These are phyloP conservation scores for Sylvia atricapilla DNA, from an alignment of 2,113 vertebrate species.

Conservation along the genomic window DNA sequence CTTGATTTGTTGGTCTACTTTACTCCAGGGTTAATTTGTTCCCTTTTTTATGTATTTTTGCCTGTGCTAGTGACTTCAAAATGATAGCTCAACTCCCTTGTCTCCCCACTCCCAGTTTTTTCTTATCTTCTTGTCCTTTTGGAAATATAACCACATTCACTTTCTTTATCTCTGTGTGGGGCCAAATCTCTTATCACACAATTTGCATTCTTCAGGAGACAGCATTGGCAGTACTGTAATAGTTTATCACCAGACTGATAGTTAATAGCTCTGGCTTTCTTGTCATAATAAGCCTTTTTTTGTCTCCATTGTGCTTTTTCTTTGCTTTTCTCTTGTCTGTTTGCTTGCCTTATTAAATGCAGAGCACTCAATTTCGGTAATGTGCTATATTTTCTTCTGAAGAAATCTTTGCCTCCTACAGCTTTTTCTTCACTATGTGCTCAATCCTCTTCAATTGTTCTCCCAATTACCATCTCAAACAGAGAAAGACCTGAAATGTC, in stretches of 20 bases:
- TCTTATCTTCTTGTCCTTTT: slow-evolving; percentile 15
- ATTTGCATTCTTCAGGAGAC: slow-evolving; percentile 39
- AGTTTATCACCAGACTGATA: slow-evolving; percentile 30
- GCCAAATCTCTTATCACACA: not conserved
- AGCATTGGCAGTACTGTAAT: not conserved
- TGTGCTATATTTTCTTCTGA: slow-evolving; percentile 39
- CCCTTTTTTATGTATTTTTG: not conserved
- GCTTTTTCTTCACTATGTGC: slow-evolving; percentile 37
- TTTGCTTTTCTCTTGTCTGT: slow-evolving; percentile 37
- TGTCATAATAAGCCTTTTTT: slow-evolving; percentile 28
- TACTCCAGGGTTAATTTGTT: not conserved
- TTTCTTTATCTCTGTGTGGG: slow-evolving; percentile 32
- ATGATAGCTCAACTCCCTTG: not conserved
- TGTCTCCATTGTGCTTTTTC: slow-evolving; percentile 5
- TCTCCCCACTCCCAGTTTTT: not conserved
- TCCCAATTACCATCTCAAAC: slow-evolving; percentile 45
- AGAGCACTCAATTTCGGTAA: slow-evolving; percentile 14
- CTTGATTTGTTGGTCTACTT: not conserved
- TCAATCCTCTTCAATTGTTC: slow-evolving; percentile 35
- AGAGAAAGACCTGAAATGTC: slow-evolving; percentile 29
- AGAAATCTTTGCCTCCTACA: slow-evolving; percentile 50
- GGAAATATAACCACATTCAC: not conserved
- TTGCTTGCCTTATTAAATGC: slow-evolving; percentile 49
- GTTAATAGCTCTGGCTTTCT: slow-evolving; percentile 1
- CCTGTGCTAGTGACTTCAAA: not conserved